phyloP scores from a whole-genome alignment of 1,140 invertebrate genomes.

The Zaprionus nigranus region DNA sequence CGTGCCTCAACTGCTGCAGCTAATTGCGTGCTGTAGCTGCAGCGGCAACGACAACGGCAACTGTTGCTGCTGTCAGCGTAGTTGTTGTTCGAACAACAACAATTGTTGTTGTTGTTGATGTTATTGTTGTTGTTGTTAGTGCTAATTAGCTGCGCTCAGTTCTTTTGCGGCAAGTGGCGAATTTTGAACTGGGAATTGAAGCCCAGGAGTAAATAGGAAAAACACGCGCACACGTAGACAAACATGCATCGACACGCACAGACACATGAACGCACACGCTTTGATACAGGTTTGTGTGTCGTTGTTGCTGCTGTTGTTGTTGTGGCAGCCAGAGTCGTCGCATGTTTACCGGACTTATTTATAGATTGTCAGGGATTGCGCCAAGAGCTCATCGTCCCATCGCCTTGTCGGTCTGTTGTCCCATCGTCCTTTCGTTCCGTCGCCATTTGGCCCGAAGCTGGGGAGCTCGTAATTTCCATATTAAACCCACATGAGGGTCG shows the following conservation, averaged over 20 bases:
- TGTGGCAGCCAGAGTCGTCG: slow-evolving; percentile 5
- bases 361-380: slow-evolving; percentile 50
- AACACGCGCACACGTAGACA: background rate
- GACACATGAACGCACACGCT: background rate
- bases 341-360: slow-evolving; percentile 47
- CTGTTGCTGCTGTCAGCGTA: slow-evolving; percentile 13
- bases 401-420: background rate
- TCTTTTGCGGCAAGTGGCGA: slow-evolving; percentile 8
- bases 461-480: slow-evolving; percentile 40
- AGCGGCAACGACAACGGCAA: background rate
- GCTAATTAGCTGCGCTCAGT: slow-evolving; percentile 32
- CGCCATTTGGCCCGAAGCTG: too few relatives aligned
- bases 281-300: background rate
- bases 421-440: background rate
- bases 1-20: background rate
- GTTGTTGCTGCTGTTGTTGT: background rate
- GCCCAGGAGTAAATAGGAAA: slow-evolving; percentile 5
- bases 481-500: slow-evolving; percentile 35
- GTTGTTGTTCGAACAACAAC: background rate
- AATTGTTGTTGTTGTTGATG: slow-evolving; percentile 6
- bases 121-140: slow-evolving; percentile 8
- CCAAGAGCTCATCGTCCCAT: slow-evolving; percentile 3
- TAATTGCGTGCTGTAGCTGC: slow-evolving; percentile 21
- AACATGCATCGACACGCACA: background rate
- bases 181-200: slow-evolving; percentile 32